Conservation (phyloP, 2,888 invertebrate genomes). For the Nezara viridula region DNA sequence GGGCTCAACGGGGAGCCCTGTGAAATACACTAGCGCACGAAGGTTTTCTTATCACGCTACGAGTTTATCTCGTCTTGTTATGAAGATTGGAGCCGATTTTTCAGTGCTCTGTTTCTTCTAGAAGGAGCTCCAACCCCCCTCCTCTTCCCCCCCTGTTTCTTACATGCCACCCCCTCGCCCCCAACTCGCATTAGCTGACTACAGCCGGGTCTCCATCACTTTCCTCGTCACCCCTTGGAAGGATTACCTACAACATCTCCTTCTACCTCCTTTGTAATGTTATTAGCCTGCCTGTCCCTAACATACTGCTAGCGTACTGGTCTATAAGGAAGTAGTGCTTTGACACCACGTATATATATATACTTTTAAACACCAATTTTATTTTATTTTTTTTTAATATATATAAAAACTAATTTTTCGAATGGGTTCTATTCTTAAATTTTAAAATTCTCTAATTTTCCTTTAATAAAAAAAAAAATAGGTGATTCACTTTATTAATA, state of each 20-base stretch:
- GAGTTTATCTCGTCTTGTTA: slow-evolving; percentile 52
- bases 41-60: slow-evolving; percentile 46
- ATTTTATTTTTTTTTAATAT: too few relatives aligned
- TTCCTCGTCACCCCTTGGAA: neutral
- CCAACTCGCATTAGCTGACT: neutral
- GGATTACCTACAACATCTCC: neutral
- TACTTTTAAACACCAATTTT: too few relatives aligned
- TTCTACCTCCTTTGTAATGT: neutral
- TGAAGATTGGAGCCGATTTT: slow-evolving; percentile 55
- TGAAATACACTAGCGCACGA: slow-evolving; percentile 29
- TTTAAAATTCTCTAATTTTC: too few relatives aligned
- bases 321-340: too few relatives aligned
- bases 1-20: neutral
- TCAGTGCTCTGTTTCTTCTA: slow-evolving; percentile 31
- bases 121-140: neutral
- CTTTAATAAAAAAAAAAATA: too few relatives aligned
- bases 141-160: slow-evolving; percentile 45
- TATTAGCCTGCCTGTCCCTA: neutral
- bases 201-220: neutral
- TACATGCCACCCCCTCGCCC: slow-evolving; percentile 18
- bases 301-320: neutral
- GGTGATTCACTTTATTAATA: too few relatives aligned
- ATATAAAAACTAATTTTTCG: too few relatives aligned
- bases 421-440: too few relatives aligned
- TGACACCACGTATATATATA: too few relatives aligned